A percentile compares a stretch with the other conserved stretches of the same genome.
phyloP scores from a whole-genome alignment of 92 coral and sea anemone species.

The Virgularia gustaviana region DNA sequence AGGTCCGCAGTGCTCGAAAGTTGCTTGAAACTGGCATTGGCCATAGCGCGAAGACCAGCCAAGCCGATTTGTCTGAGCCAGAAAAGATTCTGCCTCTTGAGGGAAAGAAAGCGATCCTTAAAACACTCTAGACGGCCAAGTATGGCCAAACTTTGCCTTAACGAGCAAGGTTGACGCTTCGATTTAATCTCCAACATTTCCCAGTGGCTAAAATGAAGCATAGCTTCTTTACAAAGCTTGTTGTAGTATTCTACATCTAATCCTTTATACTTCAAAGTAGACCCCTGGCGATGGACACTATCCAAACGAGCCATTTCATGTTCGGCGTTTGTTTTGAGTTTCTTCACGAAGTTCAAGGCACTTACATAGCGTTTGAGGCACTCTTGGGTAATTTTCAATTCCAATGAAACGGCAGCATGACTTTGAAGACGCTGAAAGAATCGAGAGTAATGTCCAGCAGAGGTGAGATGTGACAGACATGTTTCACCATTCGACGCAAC shows the following conservation, averaged over 20 bases:
- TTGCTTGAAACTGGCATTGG: conserved; percentile 38
- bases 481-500: conserved; percentile 27
- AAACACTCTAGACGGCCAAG: conserved; percentile 1
- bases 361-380: conserved; percentile 25
- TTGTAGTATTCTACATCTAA: conserved; percentile 40
- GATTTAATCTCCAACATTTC: conserved; percentile 2
- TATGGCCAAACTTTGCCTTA: not conserved
- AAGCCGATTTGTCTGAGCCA: conserved; percentile 13
- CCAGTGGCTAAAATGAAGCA: conserved; percentile 67
- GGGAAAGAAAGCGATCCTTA: conserved; percentile 6
- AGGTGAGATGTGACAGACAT: conserved; percentile 24
- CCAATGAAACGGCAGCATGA: conserved; percentile 10
- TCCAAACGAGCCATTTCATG: conserved; percentile 18
- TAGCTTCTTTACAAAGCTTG: conserved; percentile 79
- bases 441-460: conserved; percentile 4
- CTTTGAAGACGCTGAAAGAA: conserved; percentile 11
- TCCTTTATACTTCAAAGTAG: conserved; percentile 15
- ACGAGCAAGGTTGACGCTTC: conserved; percentile 11
- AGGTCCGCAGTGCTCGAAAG: conserved; percentile 33
- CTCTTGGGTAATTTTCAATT: conserved; percentile 29
- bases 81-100: conserved; percentile 8
- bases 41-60: conserved; percentile 29
- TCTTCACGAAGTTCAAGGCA: conserved; percentile 23
- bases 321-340: conserved; percentile 13
- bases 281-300: conserved; percentile 12